phyloP scores from a whole-genome alignment of 2,888 invertebrate genomes.

The Troides helena region DNA sequence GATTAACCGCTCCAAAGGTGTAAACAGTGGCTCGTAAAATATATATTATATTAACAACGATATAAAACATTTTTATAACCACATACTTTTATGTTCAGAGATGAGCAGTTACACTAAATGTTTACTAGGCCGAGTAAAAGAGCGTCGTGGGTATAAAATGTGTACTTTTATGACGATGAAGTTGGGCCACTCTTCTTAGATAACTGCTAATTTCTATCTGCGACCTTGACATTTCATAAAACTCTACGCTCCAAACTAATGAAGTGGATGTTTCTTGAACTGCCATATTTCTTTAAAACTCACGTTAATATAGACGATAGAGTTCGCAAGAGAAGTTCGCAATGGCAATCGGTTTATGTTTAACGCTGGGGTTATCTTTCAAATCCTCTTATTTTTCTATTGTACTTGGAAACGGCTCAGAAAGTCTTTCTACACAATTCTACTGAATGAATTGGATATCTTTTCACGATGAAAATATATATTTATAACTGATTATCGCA shows the following conservation, averaged over 20 bases:
- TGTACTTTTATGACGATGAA: constrained; percentile 6
- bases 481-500: too few relatives aligned
- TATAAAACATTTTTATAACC: constrained; percentile 31
- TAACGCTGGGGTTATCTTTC: too few relatives aligned
- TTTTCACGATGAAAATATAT: too few relatives aligned
- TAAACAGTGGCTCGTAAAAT: constrained; percentile 32
- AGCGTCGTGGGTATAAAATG: constrained; percentile 2
- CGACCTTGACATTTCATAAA: neutral
- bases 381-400: too few relatives aligned
- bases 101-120: constrained; percentile 30
- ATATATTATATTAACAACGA: constrained; percentile 29
- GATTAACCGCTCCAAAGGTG: constrained; percentile 2
- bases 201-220: neutral
- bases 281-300: neutral
- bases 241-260: neutral
- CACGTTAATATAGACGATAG: too few relatives aligned
- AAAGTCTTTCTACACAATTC: too few relatives aligned
- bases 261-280: neutral
- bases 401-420: too few relatives aligned
- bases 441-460: too few relatives aligned
- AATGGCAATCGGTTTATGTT: too few relatives aligned
- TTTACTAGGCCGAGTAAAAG: constrained; percentile 16
- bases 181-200: neutral
- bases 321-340: too few relatives aligned
- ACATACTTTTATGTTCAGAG: constrained; percentile 26